phyloP scores from a whole-genome alignment of 2,888 invertebrate species.

The Eremobia ochroleuca region DNA sequence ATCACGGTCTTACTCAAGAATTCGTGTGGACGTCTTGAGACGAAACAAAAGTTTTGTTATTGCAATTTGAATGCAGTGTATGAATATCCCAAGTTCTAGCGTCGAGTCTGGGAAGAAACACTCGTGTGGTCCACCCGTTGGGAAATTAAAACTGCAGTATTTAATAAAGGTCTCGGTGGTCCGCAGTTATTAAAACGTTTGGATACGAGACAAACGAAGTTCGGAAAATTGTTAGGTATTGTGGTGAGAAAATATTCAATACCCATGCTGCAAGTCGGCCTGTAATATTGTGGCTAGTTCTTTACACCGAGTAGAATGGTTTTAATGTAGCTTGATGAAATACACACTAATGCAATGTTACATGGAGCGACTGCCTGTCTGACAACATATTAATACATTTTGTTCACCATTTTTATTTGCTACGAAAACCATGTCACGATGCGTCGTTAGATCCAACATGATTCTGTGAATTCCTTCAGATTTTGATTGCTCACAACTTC shows the following conservation, averaged over 20 bases:
- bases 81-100: slow-evolving; percentile 27
- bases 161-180: slow-evolving; percentile 37
- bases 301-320: background rate
- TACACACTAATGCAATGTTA: background rate
- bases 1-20: background rate
- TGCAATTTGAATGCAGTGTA: slow-evolving; percentile 58
- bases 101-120: slow-evolving; percentile 28
- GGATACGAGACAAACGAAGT: slow-evolving; percentile 15
- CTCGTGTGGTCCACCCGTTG: slow-evolving; percentile 38
- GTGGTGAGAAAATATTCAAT: slow-evolving; percentile 1
- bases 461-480: slow-evolving; percentile 9
- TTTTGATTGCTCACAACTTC: background rate
- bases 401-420: background rate
- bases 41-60: slow-evolving; percentile 62
- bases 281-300: background rate
- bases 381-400: background rate
- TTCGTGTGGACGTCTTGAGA: slow-evolving; percentile 23
- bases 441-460: background rate
- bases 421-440: background rate
- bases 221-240: slow-evolving; percentile 10
- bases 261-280: background rate
- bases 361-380: background rate
- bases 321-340: background rate
- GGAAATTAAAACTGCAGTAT: slow-evolving; percentile 61
- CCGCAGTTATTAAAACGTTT: slow-evolving; percentile 46